Evolutionary conservation across 2,113 vertebrate species (phyloP), one percentile per base, ranked within the genome.

Genomic region (Serinus canaria): DNA sequence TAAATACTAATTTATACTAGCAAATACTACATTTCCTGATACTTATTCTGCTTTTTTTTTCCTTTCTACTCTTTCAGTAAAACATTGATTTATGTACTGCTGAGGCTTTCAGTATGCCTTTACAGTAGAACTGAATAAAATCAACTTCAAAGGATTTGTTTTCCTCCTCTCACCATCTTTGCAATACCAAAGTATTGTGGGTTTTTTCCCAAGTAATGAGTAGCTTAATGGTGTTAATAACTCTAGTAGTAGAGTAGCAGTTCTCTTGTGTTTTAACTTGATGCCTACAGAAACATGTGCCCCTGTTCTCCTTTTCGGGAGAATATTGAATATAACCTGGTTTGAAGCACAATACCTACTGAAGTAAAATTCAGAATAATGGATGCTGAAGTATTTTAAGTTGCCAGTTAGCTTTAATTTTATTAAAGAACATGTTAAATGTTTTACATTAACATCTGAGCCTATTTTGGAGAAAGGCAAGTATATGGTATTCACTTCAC

Each of bases 21-120:
- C 2, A 77, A 53, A 87, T 46, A 22, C 13, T 69, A 12, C 0
- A 0, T 19, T 46, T 41, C 16, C 10, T 85, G 4, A 22, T 56
- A 75, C n/a, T 72, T 89, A 30, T 52, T 67, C 24, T 66, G 18
- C 13, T 50, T 75, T 55, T 39, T n/a, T 46, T 67, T 23, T 72
- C 20, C 37, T 81, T 90, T 55, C 17, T 56, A 20, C 9, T 64
- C 13, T 46, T 89, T 84, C 41, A 82, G 13, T 80, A 80, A 90
- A 83, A 63, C 23, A 79, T 11, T 43, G 15, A 74, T 62, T 83
- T 83, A n/a, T 10, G 5, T 44, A 52, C 21, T 47, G 8, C 35
- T 53, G 19, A 80, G 15, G 24, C 2, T 66, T 10, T 69, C 50
- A 64, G 41, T 70, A 53, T 88, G 47, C 28, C 91, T 94, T 76